Base-by-base conservation (phyloP, 2,888 invertebrate genomes). In the Drosophila borealis region DNA sequence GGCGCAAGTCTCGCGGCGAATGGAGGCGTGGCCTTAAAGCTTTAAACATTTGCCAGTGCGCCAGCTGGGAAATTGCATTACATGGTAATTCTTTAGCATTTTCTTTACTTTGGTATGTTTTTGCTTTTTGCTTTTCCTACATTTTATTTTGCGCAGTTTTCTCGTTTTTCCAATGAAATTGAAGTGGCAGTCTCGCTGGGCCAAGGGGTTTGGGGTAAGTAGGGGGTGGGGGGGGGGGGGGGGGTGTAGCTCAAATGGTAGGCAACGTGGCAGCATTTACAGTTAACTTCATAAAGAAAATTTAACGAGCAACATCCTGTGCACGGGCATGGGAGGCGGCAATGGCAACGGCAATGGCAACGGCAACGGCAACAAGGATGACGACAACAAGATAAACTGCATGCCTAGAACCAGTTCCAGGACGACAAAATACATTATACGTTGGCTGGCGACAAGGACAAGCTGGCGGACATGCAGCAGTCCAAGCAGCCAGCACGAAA, bases 261-360 rank as follows among this genome's bases (percentile, higher is more conserved):
- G 64, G 66, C 73, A 63, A 76, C 76, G 62, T 85, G 62, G 79
- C 74, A 79, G 88, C 88, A 83, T 88, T 88, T 83, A 88, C 86
- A 83, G 88, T 88, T 83, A 88, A 83, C 83, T 83, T 88, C 83
- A 83, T 83, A 83, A 83, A 83, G 83, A 83, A 83, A 83, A 88
- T 83, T 83, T 83, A 83, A 88, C 83, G 86, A 83, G 83, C 83
- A 85, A 88, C 88, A 83, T 83, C 83, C 83, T 83, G 83, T 80
- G 78, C 88, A 80, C 63, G 69, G 80, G 69, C 65, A 46, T 39
- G 37, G 36, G 29, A 39, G 21, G 17, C 33, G 39, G 5, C 19
- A n/a, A 34, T 21, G 19, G 41, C 42, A 17, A 17, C 33, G 39
- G 5, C 42, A 17, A 17, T 21, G 39, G 5, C 19, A n/a, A 33